Evolutionary conservation across 2,888 invertebrate genomes (phyloP).

Genomic region (Cryptosula pallasiana): DNA sequence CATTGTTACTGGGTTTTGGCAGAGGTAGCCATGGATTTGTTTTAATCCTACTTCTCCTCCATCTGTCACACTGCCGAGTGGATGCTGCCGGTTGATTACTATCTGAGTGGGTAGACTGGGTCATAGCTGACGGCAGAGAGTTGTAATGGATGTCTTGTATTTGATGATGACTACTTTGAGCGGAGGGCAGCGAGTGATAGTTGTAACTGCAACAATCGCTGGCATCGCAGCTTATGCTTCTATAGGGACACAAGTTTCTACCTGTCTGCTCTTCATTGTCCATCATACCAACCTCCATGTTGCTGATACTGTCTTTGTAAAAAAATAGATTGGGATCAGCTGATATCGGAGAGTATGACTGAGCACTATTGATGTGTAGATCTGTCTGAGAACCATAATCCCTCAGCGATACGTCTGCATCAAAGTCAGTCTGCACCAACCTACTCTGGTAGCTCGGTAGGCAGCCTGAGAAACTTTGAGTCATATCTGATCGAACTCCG

Average conservation of each 20-base stretch:
- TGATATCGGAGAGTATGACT: neutral
- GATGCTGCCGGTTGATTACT: neutral
- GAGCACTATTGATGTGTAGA: neutral
- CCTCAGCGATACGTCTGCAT: neutral
- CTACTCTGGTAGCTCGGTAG: neutral
- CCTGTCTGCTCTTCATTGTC: neutral
- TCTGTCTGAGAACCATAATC: neutral
- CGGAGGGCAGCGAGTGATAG: constrained; percentile 1
- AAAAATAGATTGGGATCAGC: neutral
- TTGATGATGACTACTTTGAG: neutral
- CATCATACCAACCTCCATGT: neutral
- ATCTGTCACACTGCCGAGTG: neutral
- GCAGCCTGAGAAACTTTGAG: neutral
- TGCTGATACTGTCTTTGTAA: constrained; percentile 1
- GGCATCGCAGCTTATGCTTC: neutral
- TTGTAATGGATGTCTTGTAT: neutral
- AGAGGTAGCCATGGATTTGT: constrained; percentile 16
- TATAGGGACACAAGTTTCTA: neutral
- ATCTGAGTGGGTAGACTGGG: neutral
- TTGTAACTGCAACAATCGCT: neutral
- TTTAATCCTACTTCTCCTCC: constrained; percentile 18
- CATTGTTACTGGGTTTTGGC: neutral
- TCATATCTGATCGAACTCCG: neutral
- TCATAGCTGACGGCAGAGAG: constrained; percentile 13
- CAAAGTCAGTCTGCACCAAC: neutral